phyloP scores from a whole-genome alignment of 2,113 vertebrate species.

The Rhea americana region DNA sequence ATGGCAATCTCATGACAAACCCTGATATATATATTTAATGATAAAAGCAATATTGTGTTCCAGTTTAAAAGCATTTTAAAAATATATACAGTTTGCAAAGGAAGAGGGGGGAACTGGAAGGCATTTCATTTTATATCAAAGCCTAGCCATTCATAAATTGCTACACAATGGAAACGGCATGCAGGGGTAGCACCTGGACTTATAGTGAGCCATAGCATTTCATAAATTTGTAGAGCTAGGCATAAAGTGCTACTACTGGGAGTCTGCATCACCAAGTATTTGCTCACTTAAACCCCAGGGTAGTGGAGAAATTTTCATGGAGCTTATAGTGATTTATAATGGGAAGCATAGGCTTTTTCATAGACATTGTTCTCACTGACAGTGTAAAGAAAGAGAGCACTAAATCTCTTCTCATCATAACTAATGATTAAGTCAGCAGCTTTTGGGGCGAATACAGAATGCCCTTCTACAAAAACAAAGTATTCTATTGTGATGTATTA shows the following conservation, averaged over 20 bases:
- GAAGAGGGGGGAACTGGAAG: neutral
- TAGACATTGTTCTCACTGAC: conserved; percentile 79
- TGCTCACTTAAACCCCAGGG: conserved; percentile 72
- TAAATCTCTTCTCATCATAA: conserved; percentile 78
- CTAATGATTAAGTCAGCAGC: conserved; percentile 76
- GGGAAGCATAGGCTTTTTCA: conserved; percentile 74
- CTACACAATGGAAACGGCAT: conserved; percentile 46
- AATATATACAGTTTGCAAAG: neutral
- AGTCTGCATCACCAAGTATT: conserved; percentile 42
- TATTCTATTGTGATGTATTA: conserved; percentile 73
- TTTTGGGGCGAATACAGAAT: conserved; percentile 54
- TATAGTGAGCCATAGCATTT: conserved; percentile 34
- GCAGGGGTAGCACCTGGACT: neutral
- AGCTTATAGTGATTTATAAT: conserved; percentile 81
- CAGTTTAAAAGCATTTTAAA: neutral
- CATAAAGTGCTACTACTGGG: conserved; percentile 37
- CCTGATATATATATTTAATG: neutral
- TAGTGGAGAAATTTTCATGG: conserved; percentile 77
- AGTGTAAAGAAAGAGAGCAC: conserved; percentile 77
- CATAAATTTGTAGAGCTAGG: conserved; percentile 17
- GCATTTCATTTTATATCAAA: conserved; percentile 31
- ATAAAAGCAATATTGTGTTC: neutral
- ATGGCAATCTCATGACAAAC: neutral
- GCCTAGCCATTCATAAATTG: conserved; percentile 34
- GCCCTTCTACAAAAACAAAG: conserved; percentile 74